Conservation (phyloP, 1,140 invertebrate genomes). For the silkworm (Bombyx mori) region ASM3026992v2 NC_085130.1:537001-537500, state of each 20-base stretch:
- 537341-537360: not conserved
- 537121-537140: too few species aligned
- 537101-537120: too few species aligned
- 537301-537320: conserved; percentile 22
- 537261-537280: conserved; percentile 18
- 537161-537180: too few species aligned
- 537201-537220: too few species aligned
- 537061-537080: too few species aligned
- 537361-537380: conserved; percentile 20
- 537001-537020: too few species aligned
- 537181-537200: too few species aligned
- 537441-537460: not conserved
- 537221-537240: not conserved
- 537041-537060: too few species aligned
- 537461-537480: not conserved
- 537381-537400: conserved; percentile 25
- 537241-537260: conserved; percentile 20
- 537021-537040: too few species aligned
- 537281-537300: conserved; percentile 10
- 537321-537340: not conserved
- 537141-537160: too few species aligned
- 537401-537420: not conserved
- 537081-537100: too few species aligned
- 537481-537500: not conserved
- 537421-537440: not conserved